A percentile compares a stretch with the other conserved stretches of the same genome.
phyloP scores from a whole-genome alignment of 2,888 invertebrate genomes.

The Synanthedon myopaeformis region DNA sequence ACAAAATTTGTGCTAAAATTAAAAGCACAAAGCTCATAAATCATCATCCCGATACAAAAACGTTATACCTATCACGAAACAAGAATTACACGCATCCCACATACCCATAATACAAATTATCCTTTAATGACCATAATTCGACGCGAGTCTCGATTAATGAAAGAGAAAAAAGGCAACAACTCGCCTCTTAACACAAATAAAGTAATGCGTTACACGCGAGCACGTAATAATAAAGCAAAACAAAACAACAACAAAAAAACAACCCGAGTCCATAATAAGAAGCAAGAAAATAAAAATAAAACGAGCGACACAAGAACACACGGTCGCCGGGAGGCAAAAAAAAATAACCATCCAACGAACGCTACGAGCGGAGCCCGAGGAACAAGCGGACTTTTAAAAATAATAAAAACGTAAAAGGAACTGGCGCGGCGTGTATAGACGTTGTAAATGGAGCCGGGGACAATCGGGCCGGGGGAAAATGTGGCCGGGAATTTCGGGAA shows the following conservation, averaged over 20 bases:
- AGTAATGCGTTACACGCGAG: conserved; percentile 62
- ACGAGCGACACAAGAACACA: conserved; percentile 67
- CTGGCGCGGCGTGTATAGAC: conserved; percentile 65
- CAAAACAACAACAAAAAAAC: conserved; percentile 44
- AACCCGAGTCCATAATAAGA: conserved; percentile 63
- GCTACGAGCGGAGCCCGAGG: conserved; percentile 65
- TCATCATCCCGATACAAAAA: conserved; percentile 45
- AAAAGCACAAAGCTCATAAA: conserved; percentile 37
- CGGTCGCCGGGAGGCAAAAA: conserved; percentile 70
- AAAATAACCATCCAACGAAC: conserved; percentile 46
- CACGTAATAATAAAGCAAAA: conserved; percentile 60
- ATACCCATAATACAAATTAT: conserved; percentile 71
- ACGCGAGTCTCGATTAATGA: conserved; percentile 62
- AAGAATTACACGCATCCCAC: conserved; percentile 67
- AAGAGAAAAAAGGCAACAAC: conserved; percentile 47
- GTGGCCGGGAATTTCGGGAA: conserved; percentile 65
- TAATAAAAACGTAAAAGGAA: conserved; percentile 71
- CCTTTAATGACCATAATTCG: conserved; percentile 70
- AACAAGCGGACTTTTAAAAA: conserved; percentile 66
- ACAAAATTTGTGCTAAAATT: conserved; percentile 15
- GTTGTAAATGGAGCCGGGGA: conserved; percentile 69
- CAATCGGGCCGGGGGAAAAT: conserved; percentile 64
- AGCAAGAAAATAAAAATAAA: conserved; percentile 70
- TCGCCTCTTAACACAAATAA: conserved; percentile 69
- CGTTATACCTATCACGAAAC: conserved; percentile 59